Evolutionary conservation across 2,797 vertebrate genomes (phyloP).

Genomic region (Notoglanidium macrostoma): DNA sequence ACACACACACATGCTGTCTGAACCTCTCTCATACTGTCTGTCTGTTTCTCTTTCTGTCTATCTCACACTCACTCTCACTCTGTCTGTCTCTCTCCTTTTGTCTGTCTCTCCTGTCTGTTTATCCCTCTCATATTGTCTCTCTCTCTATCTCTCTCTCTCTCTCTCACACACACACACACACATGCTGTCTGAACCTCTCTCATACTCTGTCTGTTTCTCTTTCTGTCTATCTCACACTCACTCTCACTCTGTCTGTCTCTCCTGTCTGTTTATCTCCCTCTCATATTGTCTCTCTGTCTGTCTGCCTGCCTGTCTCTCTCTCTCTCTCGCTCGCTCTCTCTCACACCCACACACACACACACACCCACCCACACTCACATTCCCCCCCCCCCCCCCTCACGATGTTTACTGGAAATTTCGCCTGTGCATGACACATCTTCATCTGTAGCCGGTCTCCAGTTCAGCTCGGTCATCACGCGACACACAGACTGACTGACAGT

Average conservation of each 20-base stretch:
- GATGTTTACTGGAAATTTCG: not conserved
- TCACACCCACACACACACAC: too few species aligned
- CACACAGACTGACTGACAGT: too few species aligned
- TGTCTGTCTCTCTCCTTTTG: not conserved
- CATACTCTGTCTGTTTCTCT: not conserved
- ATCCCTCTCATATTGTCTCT: not conserved
- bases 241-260: not conserved
- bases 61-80: not conserved
- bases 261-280: not conserved
- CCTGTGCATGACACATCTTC: conserved; percentile 24
- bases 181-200: not conserved
- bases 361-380: not conserved
- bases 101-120: not conserved
- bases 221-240: not conserved
- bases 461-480: not conserved
- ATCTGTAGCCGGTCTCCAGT: not conserved
- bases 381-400: not conserved
- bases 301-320: not conserved
- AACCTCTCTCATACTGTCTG: not conserved
- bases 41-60: not conserved
- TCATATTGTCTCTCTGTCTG: not conserved
- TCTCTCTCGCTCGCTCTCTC: not conserved
- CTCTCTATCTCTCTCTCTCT: not conserved
- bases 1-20: not conserved
- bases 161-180: not conserved